Conservation (phyloP, 2,113 vertebrate species). For the Cygnus buccinator region DNA sequence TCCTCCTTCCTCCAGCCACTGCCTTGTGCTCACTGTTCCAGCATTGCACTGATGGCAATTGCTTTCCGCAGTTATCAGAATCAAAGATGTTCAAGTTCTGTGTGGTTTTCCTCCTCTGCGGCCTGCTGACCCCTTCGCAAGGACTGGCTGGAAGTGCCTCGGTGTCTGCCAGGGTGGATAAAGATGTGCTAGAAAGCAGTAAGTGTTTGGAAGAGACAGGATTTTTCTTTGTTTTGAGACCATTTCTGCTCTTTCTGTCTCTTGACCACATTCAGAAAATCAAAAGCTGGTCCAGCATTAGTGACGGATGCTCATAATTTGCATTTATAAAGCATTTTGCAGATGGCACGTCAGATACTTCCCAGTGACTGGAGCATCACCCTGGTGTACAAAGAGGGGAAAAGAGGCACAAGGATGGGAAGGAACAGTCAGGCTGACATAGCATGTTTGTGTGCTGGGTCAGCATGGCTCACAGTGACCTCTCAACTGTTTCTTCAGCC, state of each 20-base stretch:
- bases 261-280: neutral
- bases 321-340: neutral
- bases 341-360: neutral
- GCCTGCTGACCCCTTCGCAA: slow-evolving; percentile 42
- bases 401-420: neutral
- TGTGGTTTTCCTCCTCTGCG: slow-evolving; percentile 56
- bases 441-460: neutral
- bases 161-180: neutral
- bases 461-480: neutral
- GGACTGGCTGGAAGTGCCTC: neutral
- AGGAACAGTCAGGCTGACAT: neutral
- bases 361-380: neutral
- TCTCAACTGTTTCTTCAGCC: slow-evolving; percentile 12
- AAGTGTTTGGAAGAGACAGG: neutral
- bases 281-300: neutral
- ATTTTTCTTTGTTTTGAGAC: neutral
- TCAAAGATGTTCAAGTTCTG: neutral
- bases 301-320: neutral
- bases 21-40: neutral
- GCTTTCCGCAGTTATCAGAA: neutral
- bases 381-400: neutral
- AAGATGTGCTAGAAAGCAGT: slow-evolving; percentile 48
- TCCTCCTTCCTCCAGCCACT: neutral
- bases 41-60: neutral
- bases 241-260: neutral